A percentile compares a stretch with the other conserved stretches of the same genome.
Evolutionary conservation across 1,140 invertebrate species (phyloP).

Genomic region (Macrobrachium rosenbergii): DNA sequence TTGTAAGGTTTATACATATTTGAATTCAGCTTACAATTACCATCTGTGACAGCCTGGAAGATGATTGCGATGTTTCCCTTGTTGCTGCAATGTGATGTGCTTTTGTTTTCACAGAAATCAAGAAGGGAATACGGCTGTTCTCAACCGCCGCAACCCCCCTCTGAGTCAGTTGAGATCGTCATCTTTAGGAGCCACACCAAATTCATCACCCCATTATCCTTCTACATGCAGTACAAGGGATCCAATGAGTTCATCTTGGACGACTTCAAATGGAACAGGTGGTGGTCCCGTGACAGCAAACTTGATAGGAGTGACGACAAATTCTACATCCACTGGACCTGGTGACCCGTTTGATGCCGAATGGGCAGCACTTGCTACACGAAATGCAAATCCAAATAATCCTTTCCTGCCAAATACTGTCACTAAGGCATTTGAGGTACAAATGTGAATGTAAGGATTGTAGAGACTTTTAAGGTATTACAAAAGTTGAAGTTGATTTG

Average conservation of each 20-base stretch:
- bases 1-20: no score
- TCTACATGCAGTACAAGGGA: neutral
- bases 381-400: slow-evolving; percentile 69
- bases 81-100: neutral
- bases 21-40: no score
- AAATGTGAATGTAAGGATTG: slow-evolving; percentile 71
- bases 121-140: slow-evolving; percentile 1
- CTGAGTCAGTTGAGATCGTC: slow-evolving; percentile 44
- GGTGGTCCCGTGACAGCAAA: slow-evolving; percentile 16
- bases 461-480: neutral
- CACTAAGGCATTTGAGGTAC: slow-evolving; percentile 75
- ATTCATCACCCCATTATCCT: slow-evolving; percentile 10
- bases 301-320: slow-evolving; percentile 1
- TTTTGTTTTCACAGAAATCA: slow-evolving; percentile 25
- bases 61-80: no score
- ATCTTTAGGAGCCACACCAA: slow-evolving; percentile 44
- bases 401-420: slow-evolving; percentile 72
- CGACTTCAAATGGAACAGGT: slow-evolving; percentile 45
- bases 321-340: slow-evolving; percentile 24
- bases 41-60: no score
- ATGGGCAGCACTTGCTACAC: slow-evolving; percentile 78
- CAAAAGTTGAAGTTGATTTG: neutral
- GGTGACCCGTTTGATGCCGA: slow-evolving; percentile 88
- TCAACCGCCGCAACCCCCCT: slow-evolving; percentile 31
- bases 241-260: slow-evolving; percentile 48